phyloP scores from a whole-genome alignment of 2,888 invertebrate species.

The Eupithecia insigniata region DNA sequence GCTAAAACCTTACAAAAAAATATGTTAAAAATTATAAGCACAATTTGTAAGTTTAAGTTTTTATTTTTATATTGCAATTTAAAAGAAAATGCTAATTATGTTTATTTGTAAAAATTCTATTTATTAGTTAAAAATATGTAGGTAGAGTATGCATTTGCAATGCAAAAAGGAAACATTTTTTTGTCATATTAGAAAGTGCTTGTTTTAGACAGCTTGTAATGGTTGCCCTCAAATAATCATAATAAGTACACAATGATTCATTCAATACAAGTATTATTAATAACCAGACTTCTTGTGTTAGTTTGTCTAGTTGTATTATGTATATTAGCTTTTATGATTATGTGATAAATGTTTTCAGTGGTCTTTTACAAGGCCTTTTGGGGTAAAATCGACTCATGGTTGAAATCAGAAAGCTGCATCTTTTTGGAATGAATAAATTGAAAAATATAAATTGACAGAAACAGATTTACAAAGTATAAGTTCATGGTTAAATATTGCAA shows the following conservation, averaged over 20 bases:
- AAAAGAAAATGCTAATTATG: not conserved
- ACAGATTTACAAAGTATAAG: not conserved
- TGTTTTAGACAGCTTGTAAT: not conserved
- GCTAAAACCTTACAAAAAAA: slow-evolving; percentile 53
- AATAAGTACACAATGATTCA: not conserved
- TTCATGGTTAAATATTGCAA: not conserved
- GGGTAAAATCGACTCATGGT: not conserved
- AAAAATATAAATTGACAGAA: not conserved
- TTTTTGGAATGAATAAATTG: not conserved
- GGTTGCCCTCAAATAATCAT: not conserved
- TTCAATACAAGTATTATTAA: not conserved
- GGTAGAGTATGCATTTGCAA: not conserved
- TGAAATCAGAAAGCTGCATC: not conserved
- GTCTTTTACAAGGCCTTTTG: not conserved
- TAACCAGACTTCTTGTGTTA: slow-evolving; percentile 1
- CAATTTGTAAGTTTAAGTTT: not conserved
- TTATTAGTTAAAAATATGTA: not conserved
- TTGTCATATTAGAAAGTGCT: not conserved
- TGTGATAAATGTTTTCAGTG: not conserved
- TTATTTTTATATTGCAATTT: not conserved
- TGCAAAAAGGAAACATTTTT: not conserved
- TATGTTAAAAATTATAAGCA: not conserved
- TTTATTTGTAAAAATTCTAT: not conserved
- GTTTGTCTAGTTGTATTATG: not conserved
- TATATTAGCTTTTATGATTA: not conserved